A percentile compares a stretch with the other conserved stretches of the same genome.
Evolutionary conservation across 2,888 invertebrate genomes (phyloP).

Genomic region (Callimorpha dominula): DNA sequence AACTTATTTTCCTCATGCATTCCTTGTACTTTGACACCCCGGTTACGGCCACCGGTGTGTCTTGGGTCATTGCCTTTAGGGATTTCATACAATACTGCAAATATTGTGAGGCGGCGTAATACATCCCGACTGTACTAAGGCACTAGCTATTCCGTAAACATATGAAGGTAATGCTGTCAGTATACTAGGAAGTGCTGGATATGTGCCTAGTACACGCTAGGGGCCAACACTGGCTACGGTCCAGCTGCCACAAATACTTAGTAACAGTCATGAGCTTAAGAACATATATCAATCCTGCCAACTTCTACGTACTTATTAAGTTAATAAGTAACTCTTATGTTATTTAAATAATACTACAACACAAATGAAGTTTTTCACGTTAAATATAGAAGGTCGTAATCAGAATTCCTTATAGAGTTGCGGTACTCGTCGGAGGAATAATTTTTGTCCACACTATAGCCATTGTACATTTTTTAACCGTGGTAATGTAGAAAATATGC

Average conservation of each 20-base stretch:
- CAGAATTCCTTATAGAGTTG: background rate
- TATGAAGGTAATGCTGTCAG: slow-evolving; percentile 68
- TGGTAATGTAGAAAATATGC: no score
- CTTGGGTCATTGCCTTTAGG: slow-evolving; percentile 59
- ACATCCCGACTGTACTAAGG: slow-evolving; percentile 58
- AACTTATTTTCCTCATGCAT: slow-evolving; percentile 60
- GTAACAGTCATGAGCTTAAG: slow-evolving; percentile 40
- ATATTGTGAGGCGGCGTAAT: slow-evolving; percentile 46
- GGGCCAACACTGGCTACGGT: slow-evolving; percentile 65
- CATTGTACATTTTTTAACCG: background rate
- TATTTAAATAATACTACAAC: background rate
- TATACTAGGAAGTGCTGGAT: slow-evolving; percentile 81
- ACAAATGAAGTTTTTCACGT: background rate
- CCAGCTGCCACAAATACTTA: slow-evolving; percentile 63
- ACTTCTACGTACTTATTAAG: slow-evolving; percentile 17
- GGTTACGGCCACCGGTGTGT: slow-evolving; percentile 31
- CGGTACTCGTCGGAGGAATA: background rate
- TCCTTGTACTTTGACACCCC: slow-evolving; percentile 56
- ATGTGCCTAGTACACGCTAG: slow-evolving; percentile 67
- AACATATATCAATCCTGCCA: slow-evolving; percentile 40
- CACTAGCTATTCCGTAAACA: slow-evolving; percentile 65
- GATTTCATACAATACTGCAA: slow-evolving; percentile 59
- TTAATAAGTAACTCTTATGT: no score
- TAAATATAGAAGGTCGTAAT: background rate
- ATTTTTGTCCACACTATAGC: background rate